Evolutionary conservation across 2,888 invertebrate genomes (phyloP), one percentile per base, ranked within the genome.

Genomic region (Drosophila greeni): DNA sequence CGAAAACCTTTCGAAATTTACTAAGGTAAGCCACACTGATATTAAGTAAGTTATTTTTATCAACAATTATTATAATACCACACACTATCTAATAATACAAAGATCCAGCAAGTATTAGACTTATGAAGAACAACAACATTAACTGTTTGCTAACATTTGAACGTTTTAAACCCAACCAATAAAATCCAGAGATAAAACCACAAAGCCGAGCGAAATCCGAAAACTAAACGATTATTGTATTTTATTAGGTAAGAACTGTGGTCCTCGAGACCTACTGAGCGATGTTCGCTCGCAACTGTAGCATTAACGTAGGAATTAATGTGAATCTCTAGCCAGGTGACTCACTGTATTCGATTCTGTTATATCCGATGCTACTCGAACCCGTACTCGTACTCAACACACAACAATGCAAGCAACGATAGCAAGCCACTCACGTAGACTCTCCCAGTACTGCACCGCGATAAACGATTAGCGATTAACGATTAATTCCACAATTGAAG

Each of bases 271-370:
- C 69, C 75, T 77, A 74, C 72, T 86, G 79, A 86, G 86, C 86
- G 86, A 85, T 85, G 84, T 86, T 85, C 86, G 86, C 86, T 86
- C 82, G 78, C 79, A 78, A 82, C 84, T 82, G 83, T 83, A 85
- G 77, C 60, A 76, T 66, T 45, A 45, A 45, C 20, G 55, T 83
- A 82, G 78, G 67, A 60, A 73, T 76, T 60, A 75, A 82, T 75
- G 76, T 78, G 78, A 78, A 70, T 57, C 64, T 66, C 51, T 67
- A 75, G 74, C 69, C 74, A 57, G 57, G 31, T 52, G 57, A 36
- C 60, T 59, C 60, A 26, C 57, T 43, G 49, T 61, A 47, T 40
- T 52, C 59, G 66, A 66, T 67, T 80, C 71, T 70, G 70, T 77
- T 75, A 59, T 58, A 67, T 66, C 65, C 53, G 66, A 74, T 58